phyloP scores from a whole-genome alignment of 2,113 vertebrate genomes.

The Illadopsis cleaveri region DNA sequence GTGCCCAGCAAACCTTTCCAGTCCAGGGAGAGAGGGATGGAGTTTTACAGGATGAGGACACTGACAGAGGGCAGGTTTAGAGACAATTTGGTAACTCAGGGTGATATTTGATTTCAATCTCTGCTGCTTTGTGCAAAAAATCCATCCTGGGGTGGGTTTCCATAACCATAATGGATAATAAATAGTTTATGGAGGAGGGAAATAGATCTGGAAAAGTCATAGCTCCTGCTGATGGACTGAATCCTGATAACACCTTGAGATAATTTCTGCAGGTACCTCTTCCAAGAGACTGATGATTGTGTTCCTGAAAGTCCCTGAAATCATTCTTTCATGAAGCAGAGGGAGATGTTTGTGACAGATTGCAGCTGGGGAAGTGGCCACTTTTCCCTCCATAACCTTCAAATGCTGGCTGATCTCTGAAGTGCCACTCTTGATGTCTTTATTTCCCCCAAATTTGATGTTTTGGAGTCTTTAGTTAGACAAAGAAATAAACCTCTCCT shows the following conservation, averaged over 20 bases:
- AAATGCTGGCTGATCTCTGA: background rate
- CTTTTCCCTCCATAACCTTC: background rate
- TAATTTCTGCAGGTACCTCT: background rate
- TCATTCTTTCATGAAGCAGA: background rate
- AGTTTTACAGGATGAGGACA: background rate
- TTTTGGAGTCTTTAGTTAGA: background rate
- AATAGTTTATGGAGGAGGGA: background rate
- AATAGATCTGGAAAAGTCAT: background rate
- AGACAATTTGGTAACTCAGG: background rate
- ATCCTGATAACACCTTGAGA: background rate
- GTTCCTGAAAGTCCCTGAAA: background rate
- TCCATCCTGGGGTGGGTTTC: background rate
- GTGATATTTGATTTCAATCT: background rate
- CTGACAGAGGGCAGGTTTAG: background rate
- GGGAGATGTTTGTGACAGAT: background rate
- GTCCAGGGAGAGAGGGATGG: background rate
- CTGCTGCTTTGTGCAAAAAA: background rate
- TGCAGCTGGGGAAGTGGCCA: background rate
- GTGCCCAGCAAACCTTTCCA: background rate
- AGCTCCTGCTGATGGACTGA: background rate
- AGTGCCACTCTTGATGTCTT: background rate
- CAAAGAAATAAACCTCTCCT: background rate
- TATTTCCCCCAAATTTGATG: background rate
- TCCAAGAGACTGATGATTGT: background rate
- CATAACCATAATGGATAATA: background rate